These are phyloP conservation scores for Thalassaphorura encarpata DNA, from an alignment of 1,140 invertebrate species.

Conservation along the genomic window DNA sequence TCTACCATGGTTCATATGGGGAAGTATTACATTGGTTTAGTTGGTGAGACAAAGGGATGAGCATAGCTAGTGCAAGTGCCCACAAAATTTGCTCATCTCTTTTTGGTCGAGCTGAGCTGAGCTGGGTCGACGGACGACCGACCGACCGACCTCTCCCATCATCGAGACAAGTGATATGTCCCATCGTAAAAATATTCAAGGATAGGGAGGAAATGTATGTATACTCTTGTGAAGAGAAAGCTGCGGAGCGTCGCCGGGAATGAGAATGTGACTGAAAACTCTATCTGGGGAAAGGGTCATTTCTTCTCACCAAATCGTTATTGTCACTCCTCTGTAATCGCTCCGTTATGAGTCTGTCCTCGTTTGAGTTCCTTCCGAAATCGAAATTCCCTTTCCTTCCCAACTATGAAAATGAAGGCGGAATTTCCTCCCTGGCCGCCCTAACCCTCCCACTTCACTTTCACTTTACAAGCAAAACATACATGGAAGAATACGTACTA, in stretches of 20 bases:
- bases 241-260: conserved; percentile 8
- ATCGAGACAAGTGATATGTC: conserved; percentile 15
- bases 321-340: conserved; percentile 20
- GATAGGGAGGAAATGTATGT: background rate
- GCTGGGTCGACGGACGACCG: no score
- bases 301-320: conserved; percentile 22
- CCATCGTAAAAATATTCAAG: conserved; percentile 16
- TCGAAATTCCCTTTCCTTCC: conserved; percentile 19
- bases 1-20: no score
- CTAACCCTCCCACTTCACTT: no score
- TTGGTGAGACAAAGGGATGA: no score
- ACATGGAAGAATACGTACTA: background rate
- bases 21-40: no score
- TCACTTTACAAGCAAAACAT: background rate
- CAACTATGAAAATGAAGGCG: conserved; percentile 19
- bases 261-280: conserved; percentile 10
- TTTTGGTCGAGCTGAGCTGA: no score
- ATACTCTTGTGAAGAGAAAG: background rate
- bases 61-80: no score
- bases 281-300: conserved; percentile 19
- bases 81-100: no score
- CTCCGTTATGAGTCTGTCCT: conserved; percentile 11
- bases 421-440: no score
- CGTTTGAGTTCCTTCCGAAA: background rate
- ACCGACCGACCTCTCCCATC: no score